These are phyloP conservation scores for Clepsis dumicolana DNA, from an alignment of 2,888 invertebrate species.

Conservation along the genomic window DNA sequence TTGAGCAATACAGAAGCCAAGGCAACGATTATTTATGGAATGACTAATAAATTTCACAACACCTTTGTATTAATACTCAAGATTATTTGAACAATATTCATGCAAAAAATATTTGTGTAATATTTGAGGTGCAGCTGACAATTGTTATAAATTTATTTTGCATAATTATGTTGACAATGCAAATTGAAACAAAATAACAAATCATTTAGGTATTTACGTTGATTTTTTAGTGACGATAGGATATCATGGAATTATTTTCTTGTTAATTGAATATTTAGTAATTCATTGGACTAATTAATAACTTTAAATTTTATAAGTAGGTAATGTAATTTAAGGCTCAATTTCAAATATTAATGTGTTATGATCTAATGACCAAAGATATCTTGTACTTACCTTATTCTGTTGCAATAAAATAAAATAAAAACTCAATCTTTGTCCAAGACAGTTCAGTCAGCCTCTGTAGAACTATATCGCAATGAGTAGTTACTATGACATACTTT, in stretches of 20 bases:
- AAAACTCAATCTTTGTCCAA: too few species aligned
- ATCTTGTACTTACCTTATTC: too few species aligned
- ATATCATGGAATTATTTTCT: too few species aligned
- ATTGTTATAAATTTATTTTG: neutral
- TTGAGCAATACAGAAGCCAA: constrained; percentile 4
- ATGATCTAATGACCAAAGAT: too few species aligned
- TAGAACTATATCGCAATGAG: neutral
- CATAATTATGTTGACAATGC: neutral
- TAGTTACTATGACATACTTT: neutral
- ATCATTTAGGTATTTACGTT: too few species aligned
- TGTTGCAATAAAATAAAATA: too few species aligned
- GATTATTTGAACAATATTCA: constrained; percentile 20
- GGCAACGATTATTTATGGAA: neutral
- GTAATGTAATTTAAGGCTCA: too few species aligned
- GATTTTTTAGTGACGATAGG: neutral
- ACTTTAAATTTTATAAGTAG: too few species aligned
- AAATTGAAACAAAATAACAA: neutral
- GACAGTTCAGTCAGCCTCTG: neutral
- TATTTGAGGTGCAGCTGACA: too few species aligned
- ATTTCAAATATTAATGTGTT: too few species aligned
- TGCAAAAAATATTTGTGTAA: neutral
- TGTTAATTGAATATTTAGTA: too few species aligned
- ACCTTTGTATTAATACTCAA: neutral
- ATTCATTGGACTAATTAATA: too few species aligned
- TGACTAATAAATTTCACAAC: constrained; percentile 24